These are phyloP conservation scores for Caenorhabditis remanei DNA, from an alignment of 1,140 invertebrate species.

Conservation along the genomic window DNA sequence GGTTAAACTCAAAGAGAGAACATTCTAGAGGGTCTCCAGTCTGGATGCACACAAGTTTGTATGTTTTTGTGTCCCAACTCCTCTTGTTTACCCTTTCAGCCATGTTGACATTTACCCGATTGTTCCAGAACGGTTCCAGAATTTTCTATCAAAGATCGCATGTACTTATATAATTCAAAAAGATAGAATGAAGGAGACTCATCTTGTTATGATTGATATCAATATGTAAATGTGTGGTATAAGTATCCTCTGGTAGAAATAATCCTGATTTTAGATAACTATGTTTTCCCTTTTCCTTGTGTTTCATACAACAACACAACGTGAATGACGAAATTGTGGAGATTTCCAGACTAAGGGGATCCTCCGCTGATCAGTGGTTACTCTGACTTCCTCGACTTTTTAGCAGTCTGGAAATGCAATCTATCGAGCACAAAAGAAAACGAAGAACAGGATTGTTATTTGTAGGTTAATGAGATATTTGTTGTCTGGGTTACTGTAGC, in stretches of 20 bases:
- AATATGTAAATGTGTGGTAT: neutral
- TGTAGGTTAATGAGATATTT: no score
- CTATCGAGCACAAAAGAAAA: no score
- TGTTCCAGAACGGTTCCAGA: neutral
- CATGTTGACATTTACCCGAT: neutral
- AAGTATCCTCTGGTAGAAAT: neutral
- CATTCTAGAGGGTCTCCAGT: neutral
- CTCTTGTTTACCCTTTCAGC: neutral
- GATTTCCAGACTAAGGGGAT: neutral
- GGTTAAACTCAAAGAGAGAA: neutral
- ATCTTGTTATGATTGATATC: neutral
- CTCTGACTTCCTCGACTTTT: neutral
- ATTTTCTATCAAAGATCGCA: neutral
- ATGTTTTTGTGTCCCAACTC: neutral
- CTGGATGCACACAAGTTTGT: no score
- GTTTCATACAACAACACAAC: neutral
- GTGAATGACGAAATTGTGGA: neutral
- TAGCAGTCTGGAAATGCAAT: no score
- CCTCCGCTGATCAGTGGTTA: neutral
- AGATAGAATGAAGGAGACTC: neutral
- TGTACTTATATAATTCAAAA: neutral
- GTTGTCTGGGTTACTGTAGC: no score
- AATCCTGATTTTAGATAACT: constrained; percentile 3
- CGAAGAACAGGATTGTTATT: no score
- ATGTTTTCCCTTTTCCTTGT: neutral